Evolutionary conservation across 2,797 vertebrate genomes (phyloP).

Genomic region (Leuciscus waleckii): DNA sequence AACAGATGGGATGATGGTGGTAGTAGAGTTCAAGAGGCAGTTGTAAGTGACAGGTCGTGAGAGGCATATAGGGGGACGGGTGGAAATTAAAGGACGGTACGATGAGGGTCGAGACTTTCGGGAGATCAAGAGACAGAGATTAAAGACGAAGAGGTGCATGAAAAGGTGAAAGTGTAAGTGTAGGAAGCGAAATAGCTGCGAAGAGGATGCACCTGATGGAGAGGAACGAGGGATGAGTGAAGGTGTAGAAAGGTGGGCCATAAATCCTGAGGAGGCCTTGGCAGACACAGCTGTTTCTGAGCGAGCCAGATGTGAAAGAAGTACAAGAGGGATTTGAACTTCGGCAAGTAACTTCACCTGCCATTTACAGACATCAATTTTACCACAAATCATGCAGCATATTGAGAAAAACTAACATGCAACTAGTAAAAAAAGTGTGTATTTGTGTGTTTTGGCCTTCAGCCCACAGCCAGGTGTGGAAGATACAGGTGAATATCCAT

Average conservation of each 20-base stretch:
- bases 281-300: conserved; percentile 74
- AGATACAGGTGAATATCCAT: conserved; percentile 27
- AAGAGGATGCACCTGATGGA: conserved; percentile 7
- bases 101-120: conserved; percentile 4
- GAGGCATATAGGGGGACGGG: conserved; percentile 7
- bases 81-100: conserved; percentile 4
- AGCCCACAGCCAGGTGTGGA: conserved; percentile 28
- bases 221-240: neutral
- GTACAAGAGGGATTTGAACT: conserved; percentile 26
- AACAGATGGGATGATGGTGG: conserved; percentile 28
- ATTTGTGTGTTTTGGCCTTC: conserved; percentile 28
- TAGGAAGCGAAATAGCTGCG: conserved; percentile 4
- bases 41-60: conserved; percentile 18
- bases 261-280: conserved; percentile 67
- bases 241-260: conserved; percentile 47
- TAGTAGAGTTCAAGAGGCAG: conserved; percentile 32
- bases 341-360: neutral
- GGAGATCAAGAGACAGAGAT: conserved; percentile 7
- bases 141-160: conserved; percentile 25
- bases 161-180: conserved; percentile 29
- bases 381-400: neutral
- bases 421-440: neutral
- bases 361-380: neutral
- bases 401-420: neutral
- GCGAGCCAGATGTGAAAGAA: conserved; percentile 70